phyloP scores from a whole-genome alignment of 1,140 invertebrate genomes.

The Adelges cooleyi region DNA sequence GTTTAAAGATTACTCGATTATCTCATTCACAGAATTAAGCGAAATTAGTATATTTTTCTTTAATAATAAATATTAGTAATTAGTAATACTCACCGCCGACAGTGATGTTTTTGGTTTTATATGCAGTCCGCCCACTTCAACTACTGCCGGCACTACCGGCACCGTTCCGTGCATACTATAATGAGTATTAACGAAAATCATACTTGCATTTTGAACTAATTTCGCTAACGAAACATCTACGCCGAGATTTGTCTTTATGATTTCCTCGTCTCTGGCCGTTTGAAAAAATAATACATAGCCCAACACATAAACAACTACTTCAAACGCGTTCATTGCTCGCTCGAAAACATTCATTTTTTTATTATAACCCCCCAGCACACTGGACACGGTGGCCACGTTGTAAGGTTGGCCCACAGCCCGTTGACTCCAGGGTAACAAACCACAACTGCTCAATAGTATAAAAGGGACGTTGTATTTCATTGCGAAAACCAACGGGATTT shows the following conservation, averaged over 20 bases:
- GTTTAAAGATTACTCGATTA: too few relatives aligned
- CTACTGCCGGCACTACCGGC: conserved; percentile 34
- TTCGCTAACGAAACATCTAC: conserved; percentile 44
- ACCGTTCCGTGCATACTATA: conserved; percentile 31
- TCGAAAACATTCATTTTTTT: conserved; percentile 27
- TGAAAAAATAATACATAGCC: conserved; percentile 17
- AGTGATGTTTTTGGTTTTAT: conserved; percentile 34
- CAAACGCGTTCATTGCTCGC: conserved; percentile 30
- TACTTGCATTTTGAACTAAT: conserved; percentile 28
- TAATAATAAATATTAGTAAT: too few relatives aligned
- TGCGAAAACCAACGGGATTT: conserved; percentile 33
- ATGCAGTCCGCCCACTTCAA: conserved; percentile 38
- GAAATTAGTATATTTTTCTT: too few relatives aligned
- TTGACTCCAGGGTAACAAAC: conserved; percentile 48
- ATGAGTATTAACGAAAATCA: conserved; percentile 46
- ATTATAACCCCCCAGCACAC: not conserved
- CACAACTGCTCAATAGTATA: conserved; percentile 45
- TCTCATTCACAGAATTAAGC: too few relatives aligned
- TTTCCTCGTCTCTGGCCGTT: conserved; percentile 12
- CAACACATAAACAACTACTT: not conserved
- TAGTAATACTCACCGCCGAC: conserved; percentile 34
- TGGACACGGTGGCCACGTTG: conserved; percentile 28
- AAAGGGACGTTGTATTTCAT: conserved; percentile 41
- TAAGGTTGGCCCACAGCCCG: conserved; percentile 34
- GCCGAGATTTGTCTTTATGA: conserved; percentile 41